Conservation (phyloP, 2,888 invertebrate species). For the Reticulitermes lucifugus region DNA sequence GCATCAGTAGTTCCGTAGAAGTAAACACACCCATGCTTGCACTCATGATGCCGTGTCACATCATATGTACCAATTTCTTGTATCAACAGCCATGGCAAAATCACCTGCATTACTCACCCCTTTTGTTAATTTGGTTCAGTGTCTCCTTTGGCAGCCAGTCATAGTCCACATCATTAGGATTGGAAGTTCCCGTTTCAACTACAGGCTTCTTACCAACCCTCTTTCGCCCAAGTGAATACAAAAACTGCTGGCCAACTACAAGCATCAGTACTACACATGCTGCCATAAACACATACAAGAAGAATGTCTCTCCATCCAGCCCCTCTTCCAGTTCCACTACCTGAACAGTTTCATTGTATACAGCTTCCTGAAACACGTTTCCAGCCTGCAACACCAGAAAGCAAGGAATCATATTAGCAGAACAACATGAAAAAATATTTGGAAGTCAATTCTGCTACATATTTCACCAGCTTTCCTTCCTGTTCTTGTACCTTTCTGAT, state of each 20-base stretch:
- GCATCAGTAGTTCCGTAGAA: constrained; percentile 2
- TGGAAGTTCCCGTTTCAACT: constrained; percentile 92
- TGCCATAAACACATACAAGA: constrained; percentile 94
- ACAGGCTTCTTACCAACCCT: constrained; percentile 68
- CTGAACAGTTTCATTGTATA: constrained; percentile 97
- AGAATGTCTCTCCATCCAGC: constrained; percentile 98
- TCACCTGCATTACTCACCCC: constrained; percentile 4
- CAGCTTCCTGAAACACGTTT: constrained; percentile 82
- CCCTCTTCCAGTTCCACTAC: constrained; percentile 97
- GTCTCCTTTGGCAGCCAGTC: constrained; percentile 98
- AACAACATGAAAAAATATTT: too few species aligned
- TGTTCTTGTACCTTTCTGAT: too few species aligned
- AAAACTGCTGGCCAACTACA: constrained; percentile 89
- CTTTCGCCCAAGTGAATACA: constrained; percentile 86
- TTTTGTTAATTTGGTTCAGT: constrained; percentile 74
- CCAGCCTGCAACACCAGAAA: constrained; percentile 67
- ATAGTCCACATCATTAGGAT: constrained; percentile 93
- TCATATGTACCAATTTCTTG: not conserved
- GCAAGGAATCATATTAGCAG: too few species aligned
- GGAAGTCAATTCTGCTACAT: too few species aligned
- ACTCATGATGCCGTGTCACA: not conserved
- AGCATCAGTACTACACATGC: constrained; percentile 89
- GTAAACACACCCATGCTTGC: not conserved
- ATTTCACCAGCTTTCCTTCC: too few species aligned
- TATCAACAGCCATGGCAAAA: not conserved